Conservation (phyloP, 2,888 invertebrate genomes). For the Crematogaster levior region DNA sequence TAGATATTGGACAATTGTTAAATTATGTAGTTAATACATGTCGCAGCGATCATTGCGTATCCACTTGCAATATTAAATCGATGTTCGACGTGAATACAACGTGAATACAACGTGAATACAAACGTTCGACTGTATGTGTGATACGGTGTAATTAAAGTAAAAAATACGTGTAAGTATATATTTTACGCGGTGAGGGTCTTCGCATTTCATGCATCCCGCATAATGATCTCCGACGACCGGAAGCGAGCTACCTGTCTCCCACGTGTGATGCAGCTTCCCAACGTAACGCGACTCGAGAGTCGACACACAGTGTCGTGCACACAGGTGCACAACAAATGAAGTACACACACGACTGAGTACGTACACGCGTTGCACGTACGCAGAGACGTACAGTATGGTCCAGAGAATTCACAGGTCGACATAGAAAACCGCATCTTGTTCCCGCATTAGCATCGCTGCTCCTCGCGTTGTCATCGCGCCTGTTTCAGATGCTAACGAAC, state of each 20-base stretch:
- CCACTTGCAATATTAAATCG: not conserved
- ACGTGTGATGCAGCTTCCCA: constrained; percentile 82
- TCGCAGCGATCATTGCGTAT: not conserved
- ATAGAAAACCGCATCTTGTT: not conserved
- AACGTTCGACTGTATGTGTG: not conserved
- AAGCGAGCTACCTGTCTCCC: constrained; percentile 84
- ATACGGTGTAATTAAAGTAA: not conserved
- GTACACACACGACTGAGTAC: not conserved
- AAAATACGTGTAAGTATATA: not conserved
- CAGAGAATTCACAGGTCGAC: not conserved
- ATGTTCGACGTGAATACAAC: not conserved
- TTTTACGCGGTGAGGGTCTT: constrained; percentile 22
- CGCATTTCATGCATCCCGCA: constrained; percentile 62
- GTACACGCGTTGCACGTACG: not conserved
- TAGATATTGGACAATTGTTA: not conserved
- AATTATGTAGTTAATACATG: not conserved
- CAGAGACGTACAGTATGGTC: not conserved
- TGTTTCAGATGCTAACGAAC: not conserved
- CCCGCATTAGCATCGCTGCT: not conserved
- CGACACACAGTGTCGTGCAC: constrained; percentile 8
- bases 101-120: too few species aligned
- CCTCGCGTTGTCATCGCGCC: not conserved
- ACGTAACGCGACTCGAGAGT: constrained; percentile 56
- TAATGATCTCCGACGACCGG: constrained; percentile 75
- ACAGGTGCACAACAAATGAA: not conserved